Evolutionary conservation across 2,888 invertebrate genomes (phyloP), one percentile per base, ranked within the genome.

Genomic region (Mellilla xanthometata): DNA sequence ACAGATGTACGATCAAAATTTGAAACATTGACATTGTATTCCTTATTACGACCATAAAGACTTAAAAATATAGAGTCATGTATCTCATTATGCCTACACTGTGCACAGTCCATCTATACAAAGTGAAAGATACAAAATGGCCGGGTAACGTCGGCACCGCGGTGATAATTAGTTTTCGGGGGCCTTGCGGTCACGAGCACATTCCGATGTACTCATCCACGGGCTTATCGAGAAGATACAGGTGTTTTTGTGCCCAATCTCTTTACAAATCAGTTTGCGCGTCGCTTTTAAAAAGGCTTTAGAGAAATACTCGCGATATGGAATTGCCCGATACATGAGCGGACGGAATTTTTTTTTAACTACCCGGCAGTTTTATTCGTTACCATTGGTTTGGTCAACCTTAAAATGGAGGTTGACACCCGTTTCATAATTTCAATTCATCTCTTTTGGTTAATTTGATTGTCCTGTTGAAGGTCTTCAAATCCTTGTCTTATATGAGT

Each of bases 91-190:
- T 19, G 15, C 15, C 6, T 19, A 6, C 6, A 2, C n/a, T 24
- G 24, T 24, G 24, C 8, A 4, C 39, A 28, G 29, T 12, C 27
- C 31, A 35, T 12, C 28, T 28, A 9, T 39, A 41, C 41, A 39
- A 44, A 45, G 41, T 45, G 38, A 34, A 36, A 29, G 42, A 46
- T 40, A 40, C 49, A 49, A 54, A 51, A 56, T 52, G 56, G 59
- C 62, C 60, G 57, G 54, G 59, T 58, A 65, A 58, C 66, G 68
- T 63, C 62, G 60, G 59, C 71, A 68, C 64, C 62, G 58, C 61
- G 54, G 56, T 69, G 76, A 74, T 81, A 82, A 83, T 83, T 81
- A 79, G 72, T 81, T 79, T 77, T 77, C 73, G 76, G 66, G 69
- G 69, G 69, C 67, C 63, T 63, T 69, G 63, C 72, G 68, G 76